Base-by-base conservation (phyloP, 2,888 invertebrate species). In the Cecidostiba fungosa region DNA sequence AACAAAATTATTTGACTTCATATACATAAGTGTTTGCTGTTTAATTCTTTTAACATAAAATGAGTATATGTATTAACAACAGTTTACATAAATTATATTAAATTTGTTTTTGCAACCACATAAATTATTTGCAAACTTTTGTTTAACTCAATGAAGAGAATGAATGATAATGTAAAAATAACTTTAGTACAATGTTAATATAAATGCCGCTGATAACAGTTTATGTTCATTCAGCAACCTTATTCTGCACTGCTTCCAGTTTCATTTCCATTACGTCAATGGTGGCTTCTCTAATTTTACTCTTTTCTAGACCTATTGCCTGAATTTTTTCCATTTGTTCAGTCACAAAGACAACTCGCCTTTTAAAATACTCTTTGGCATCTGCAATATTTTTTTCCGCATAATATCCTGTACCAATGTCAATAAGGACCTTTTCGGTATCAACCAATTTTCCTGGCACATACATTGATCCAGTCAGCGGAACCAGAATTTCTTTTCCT, bases 371-470 rank as follows among this genome's bases (percentile, higher is more conserved):
- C 90, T 98, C 97, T 92, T 97, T 97, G 0, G 98, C 98, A 85
- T 96, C 96, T 32, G 95, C 95, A 86, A 97, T 95, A 90, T 96
- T 96, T 96, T 98, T 98, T 94, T 99, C 97, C 29, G 97, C 97
- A 94, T 97, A 99, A 93, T 99, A 99, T 87, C 99, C 98, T 79
- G 99, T 99, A 78, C 99, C 99, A 91, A 99, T 96, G 93, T 99
- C 99, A 89, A 99, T 97, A 47, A 99, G 95, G 80, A 99, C 98
- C 93, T 97, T 97, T 81, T 97, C 96, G 50, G 97, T 96, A 92
- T 99, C 97, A 87, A 96, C 95, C 85, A 99, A 95, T 90, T 96
- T 96, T 2, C 99, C 99, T 66, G 98, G 97, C 69, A 99, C 98
- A 94, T 99, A 99, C 97, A 99, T 98, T 95, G 99, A 99, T 90